These are phyloP conservation scores for Hyles vespertilio DNA, from an alignment of 1,140 invertebrate species.

Conservation along the genomic window DNA sequence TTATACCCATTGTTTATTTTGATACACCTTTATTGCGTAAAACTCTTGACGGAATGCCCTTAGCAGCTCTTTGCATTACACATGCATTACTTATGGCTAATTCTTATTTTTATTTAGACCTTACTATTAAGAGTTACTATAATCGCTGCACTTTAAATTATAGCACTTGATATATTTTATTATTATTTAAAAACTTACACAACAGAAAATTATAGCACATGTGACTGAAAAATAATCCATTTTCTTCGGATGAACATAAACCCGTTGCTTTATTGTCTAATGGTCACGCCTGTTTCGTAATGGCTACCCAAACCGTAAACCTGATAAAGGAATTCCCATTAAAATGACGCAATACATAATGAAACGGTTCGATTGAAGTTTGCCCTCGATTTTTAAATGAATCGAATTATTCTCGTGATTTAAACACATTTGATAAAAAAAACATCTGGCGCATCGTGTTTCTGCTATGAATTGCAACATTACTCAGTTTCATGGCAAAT, in stretches of 20 bases:
- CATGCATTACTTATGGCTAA: no score
- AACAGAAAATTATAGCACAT: no score
- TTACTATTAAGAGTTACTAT: background rate
- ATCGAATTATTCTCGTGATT: no score
- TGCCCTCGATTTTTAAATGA: conserved; percentile 8
- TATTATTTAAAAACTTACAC: no score
- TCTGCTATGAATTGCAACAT: no score
- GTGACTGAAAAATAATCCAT: conserved; percentile 2
- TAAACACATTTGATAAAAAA: no score
- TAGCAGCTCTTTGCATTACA: no score
- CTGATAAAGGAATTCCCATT: conserved; percentile 43
- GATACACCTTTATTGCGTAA: conserved; percentile 11
- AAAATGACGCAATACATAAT: conserved; percentile 41
- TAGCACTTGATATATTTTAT: no score
- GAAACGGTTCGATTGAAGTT: conserved; percentile 7
- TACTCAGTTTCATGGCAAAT: no score
- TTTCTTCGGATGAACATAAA: conserved; percentile 37
- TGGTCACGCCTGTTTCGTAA: conserved; percentile 46
- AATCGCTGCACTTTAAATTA: no score
- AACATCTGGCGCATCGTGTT: no score
- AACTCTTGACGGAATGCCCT: background rate
- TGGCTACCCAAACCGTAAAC: conserved; percentile 42
- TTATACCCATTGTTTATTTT: conserved; percentile 17
- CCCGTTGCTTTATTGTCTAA: conserved; percentile 38
- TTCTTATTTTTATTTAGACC: no score